Base-by-base conservation (phyloP, 2,888 invertebrate genomes). In the Noctua comes region DNA sequence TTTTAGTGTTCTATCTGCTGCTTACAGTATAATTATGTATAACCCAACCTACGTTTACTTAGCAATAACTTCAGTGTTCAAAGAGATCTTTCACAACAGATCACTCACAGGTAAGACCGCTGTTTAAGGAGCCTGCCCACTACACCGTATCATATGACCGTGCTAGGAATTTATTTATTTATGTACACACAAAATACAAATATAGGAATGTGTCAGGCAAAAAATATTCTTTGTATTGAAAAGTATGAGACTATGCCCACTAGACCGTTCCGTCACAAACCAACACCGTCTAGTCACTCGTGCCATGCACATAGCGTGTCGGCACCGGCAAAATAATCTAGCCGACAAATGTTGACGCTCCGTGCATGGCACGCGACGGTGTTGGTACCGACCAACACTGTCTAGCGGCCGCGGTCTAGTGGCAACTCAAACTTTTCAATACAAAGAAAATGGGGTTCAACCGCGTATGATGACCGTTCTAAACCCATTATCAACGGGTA, bases 41-140 rank as follows among this genome's bases (percentile, higher is more conserved):
- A 36, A 57, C 31, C 62, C 31, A 62, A 36, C 66, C n/a, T 66
- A 43, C 27, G 11, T 54, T 54, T 21, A 62, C 31, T 31, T 64
- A 81, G 66, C 36, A 66, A n/a, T 54, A 66, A 65, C 31, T 80
- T 76, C 81, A 48, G 73, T 72, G 69, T 85, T 81, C 82, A 69
- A 76, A 51, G 69, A 66, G 76, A 80, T 83, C 72, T 76, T 81
- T 85, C 81, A 76, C 66, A 57, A 68, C 16, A 66, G 57, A 57
- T 59, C 48, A 48, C 27, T 59, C 59, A 57, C 27, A 68, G 68
- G 51, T 36, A 31, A 73, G 16, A 46, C 36, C 21, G 51, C 27
- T 62, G 79, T 36, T 62, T 31, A 62, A 62, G 62, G 4, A 31
- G 21, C 0, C 43, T 46, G 31, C 4, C 18, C 62, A 31, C 62